Conservation (phyloP, 1,140 invertebrate genomes). For the Drosophila tristis region DNA sequence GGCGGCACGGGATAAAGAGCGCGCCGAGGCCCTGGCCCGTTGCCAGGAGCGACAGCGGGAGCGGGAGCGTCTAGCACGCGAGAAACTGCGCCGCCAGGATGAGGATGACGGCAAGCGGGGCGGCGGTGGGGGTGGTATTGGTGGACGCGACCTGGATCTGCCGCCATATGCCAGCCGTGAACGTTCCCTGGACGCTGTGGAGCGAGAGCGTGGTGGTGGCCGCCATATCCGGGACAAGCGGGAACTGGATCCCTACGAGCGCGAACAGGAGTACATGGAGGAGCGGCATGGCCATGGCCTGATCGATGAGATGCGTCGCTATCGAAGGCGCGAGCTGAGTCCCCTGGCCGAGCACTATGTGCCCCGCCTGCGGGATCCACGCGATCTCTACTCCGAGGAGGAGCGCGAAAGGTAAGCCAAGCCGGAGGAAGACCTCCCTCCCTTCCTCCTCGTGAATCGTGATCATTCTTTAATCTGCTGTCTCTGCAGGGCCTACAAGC, state of each 20-base stretch:
- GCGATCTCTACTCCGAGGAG: conserved; percentile 77
- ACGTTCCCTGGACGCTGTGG: conserved; percentile 71
- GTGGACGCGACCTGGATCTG: conserved; percentile 69
- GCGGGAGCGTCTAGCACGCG: conserved; percentile 86
- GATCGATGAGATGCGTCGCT: conserved; percentile 72
- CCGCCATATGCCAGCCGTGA: conserved; percentile 68
- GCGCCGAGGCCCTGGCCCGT: conserved; percentile 86
- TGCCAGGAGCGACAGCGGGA: conserved; percentile 87
- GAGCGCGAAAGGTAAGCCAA: conserved; percentile 67
- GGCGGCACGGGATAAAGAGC: conserved; percentile 86
- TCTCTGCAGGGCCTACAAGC: conserved; percentile 62
- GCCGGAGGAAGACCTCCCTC: background rate
- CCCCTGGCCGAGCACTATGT: conserved; percentile 66
- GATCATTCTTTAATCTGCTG: background rate
- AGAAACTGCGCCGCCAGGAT: conserved; percentile 84
- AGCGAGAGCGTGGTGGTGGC: conserved; percentile 35
- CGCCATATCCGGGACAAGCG: conserved; percentile 62
- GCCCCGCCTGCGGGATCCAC: conserved; percentile 59
- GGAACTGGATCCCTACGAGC: conserved; percentile 72
- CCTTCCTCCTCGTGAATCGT: background rate
- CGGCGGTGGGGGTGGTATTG: conserved; percentile 27
- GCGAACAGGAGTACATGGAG: conserved; percentile 75
- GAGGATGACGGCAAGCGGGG: conserved; percentile 69
- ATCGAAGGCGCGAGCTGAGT: conserved; percentile 67
- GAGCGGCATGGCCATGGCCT: conserved; percentile 63